A percentile compares a stretch with the other conserved stretches of the same genome.
These are phyloP conservation scores for Enteromius argenteus DNA, from an alignment of 2,797 vertebrate species.

Conservation along the genomic window DNA sequence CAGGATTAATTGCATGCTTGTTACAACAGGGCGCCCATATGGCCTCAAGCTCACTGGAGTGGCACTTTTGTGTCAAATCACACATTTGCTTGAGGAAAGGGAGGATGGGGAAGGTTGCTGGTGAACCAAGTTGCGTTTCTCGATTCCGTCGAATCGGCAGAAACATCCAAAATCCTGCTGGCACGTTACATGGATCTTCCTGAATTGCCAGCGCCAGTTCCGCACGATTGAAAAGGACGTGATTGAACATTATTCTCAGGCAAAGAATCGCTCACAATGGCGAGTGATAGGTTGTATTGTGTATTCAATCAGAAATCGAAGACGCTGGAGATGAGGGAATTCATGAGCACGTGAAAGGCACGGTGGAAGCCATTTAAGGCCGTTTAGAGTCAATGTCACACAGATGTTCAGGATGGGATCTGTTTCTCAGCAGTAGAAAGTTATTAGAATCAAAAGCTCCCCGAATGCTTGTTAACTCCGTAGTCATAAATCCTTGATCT, in stretches of 20 bases:
- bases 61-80: constrained; percentile 60
- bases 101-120: constrained; percentile 33
- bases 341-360: constrained; percentile 23
- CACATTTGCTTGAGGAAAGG: constrained; percentile 43
- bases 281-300: constrained; percentile 39
- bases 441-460: constrained; percentile 58
- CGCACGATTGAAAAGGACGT: constrained; percentile 42
- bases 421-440: constrained; percentile 49
- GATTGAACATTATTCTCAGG: constrained; percentile 31
- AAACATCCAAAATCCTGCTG: constrained; percentile 43
- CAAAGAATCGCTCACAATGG: constrained; percentile 29
- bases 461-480: constrained; percentile 55
- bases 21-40: constrained; percentile 64
- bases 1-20: constrained; percentile 66
- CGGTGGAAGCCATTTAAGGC: constrained; percentile 31
- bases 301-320: constrained; percentile 43
- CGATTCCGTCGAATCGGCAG: constrained; percentile 20
- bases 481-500: constrained; percentile 37
- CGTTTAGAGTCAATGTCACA: constrained; percentile 42
- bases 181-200: constrained; percentile 13
- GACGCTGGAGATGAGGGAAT: constrained; percentile 38
- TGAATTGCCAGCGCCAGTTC: constrained; percentile 34
- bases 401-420: constrained; percentile 53
- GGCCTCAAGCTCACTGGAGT: constrained; percentile 59
- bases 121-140: constrained; percentile 19